A percentile compares a stretch with the other conserved stretches of the same genome.
Evolutionary conservation across 2,797 vertebrate species (phyloP).

Genomic region (Sebastes minor): DNA sequence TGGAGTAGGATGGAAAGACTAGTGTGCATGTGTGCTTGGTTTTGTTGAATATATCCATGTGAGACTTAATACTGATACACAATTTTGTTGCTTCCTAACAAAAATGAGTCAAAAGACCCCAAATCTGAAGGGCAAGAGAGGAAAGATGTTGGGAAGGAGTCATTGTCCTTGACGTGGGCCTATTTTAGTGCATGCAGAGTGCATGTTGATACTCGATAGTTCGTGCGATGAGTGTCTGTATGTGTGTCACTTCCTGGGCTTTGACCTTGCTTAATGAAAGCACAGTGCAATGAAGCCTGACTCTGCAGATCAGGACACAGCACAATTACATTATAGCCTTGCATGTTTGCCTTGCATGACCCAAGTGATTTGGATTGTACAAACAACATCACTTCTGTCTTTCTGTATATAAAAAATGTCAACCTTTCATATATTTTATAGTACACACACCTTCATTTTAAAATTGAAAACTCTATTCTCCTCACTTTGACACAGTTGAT

Average conservation of each 20-base stretch:
- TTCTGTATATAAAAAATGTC: neutral
- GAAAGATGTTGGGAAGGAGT: neutral
- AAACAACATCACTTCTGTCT: neutral
- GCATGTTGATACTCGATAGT: slow-evolving; percentile 3
- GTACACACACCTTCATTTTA: neutral
- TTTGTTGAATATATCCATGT: neutral
- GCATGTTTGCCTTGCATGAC: neutral
- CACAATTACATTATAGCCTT: neutral
- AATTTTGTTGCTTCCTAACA: neutral
- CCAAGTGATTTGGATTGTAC: neutral
- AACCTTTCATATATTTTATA: neutral
- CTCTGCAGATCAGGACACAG: neutral
- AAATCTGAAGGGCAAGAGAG: neutral
- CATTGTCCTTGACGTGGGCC: neutral
- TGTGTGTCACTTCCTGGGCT: slow-evolving; percentile 14
- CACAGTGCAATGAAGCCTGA: slow-evolving; percentile 2
- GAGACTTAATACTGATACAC: neutral
- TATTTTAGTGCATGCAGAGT: neutral
- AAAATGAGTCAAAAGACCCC: neutral
- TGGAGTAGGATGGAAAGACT: neutral
- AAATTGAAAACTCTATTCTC: neutral
- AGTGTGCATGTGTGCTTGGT: neutral
- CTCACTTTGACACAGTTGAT: neutral
- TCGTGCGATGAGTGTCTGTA: neutral
- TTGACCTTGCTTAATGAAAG: slow-evolving; percentile 21